These are phyloP conservation scores for Trichosurus vulpecula DNA, from an alignment of 2,797 vertebrate species.

Conservation along the genomic window DNA sequence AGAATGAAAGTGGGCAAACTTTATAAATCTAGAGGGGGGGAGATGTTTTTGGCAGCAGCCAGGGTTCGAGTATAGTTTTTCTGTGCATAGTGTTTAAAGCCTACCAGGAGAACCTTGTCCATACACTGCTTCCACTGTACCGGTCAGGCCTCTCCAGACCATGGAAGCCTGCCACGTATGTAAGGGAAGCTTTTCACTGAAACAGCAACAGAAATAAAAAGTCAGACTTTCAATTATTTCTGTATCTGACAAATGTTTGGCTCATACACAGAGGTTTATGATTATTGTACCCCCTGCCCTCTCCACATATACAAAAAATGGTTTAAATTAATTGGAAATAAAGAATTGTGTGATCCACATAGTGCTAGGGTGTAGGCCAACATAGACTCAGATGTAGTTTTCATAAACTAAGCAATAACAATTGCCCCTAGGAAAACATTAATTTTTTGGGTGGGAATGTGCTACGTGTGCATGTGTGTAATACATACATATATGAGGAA, in stretches of 20 bases:
- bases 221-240: slow-evolving; percentile 33
- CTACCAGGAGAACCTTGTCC: slow-evolving; percentile 60
- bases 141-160: slow-evolving; percentile 50
- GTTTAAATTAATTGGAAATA: slow-evolving; percentile 1
- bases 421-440: rapidly evolving
- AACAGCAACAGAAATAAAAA: slow-evolving; percentile 34
- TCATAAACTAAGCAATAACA: neutral
- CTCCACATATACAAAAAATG: neutral
- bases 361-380: rapidly evolving
- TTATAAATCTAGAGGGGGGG: slow-evolving; percentile 70
- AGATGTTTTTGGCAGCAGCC: slow-evolving; percentile 69
- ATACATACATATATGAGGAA: neutral
- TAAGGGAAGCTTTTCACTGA: slow-evolving; percentile 54
- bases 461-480: neutral
- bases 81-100: slow-evolving; percentile 68
- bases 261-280: neutral
- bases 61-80: slow-evolving; percentile 69
- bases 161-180: neutral
- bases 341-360: rapidly evolving
- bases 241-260: slow-evolving; percentile 46
- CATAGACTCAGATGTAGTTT: rapidly evolving
- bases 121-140: slow-evolving; percentile 49
- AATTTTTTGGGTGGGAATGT: neutral
- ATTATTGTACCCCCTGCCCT: neutral
- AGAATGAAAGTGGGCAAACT: slow-evolving; percentile 71